Percentiles rank a stretch among this genome's conserved stretches.
phyloP scores from a whole-genome alignment of 92 coral and sea anemone species.

The Anthopleura xanthogrammica region DNA sequence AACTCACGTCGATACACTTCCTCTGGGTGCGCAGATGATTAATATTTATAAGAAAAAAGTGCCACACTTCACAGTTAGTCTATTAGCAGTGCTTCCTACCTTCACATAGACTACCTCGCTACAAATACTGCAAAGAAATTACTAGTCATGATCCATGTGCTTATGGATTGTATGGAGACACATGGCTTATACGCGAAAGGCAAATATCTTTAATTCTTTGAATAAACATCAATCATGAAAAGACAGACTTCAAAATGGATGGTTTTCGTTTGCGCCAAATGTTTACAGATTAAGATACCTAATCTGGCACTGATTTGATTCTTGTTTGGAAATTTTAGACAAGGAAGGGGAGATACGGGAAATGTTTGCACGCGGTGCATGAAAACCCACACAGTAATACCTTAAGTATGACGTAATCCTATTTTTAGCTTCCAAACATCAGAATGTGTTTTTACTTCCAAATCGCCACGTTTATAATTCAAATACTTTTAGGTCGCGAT shows the following conservation, averaged over 20 bases:
- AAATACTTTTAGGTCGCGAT: not conserved
- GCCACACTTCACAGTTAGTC: not conserved
- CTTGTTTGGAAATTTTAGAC: not conserved
- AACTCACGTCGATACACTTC: too few relatives aligned
- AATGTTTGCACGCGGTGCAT: not conserved
- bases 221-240: constrained; percentile 1
- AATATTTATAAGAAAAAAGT: too few relatives aligned
- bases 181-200: too few relatives aligned
- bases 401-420: not conserved
- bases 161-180: too few relatives aligned
- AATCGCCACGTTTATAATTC: not conserved
- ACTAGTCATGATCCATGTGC: not conserved
- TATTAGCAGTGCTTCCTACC: not conserved
- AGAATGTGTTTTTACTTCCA: not conserved
- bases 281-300: not conserved
- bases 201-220: not conserved
- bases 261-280: not conserved
- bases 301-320: not conserved
- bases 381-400: not conserved
- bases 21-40: too few relatives aligned
- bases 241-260: not conserved
- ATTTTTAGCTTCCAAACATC: not conserved
- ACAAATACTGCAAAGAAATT: too few relatives aligned
- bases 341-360: not conserved
- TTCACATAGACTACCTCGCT: not conserved